Evolutionary conservation across 2,113 vertebrate genomes (phyloP), one percentile per base, ranked within the genome.

Genomic region (Zingel zingel): DNA sequence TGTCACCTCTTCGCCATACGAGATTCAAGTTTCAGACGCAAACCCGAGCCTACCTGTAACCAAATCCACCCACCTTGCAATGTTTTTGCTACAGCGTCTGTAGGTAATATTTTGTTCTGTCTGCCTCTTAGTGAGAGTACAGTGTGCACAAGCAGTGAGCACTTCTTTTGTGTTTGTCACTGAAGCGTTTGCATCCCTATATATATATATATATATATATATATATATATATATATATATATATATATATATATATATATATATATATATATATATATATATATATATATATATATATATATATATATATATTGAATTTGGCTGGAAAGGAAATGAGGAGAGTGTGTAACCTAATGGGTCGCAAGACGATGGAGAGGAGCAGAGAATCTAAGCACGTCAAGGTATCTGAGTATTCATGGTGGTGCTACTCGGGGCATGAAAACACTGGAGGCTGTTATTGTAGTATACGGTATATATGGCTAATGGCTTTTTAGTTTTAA

Each of bases 1-100:
- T 67, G 58, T 33, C n/a, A 33, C 72, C 50, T 70, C 36, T 71
- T 70, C 39, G 27, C 16, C 27, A 8, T 45, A n/a, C 6, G 2
- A 74, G 62, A 77, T 63, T 77, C 43, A 45, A 43, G 58, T 82
- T 81, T 69, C 86, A 64, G 12, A 64, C 71, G 45, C 56, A 61
- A 80, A 75, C 58, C 48, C 36, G 72, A 43, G 15, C 39, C 25
- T 30, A 79, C 70, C 58, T 82, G 79, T 75, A 82, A 82, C 79
- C 53, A 75, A 78, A 82, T 75, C 79, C 74, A 45, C 69, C 53
- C n/a, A 65, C 33, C 50, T 61, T 56, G 67, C 67, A 53, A 77
- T 74, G 77, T 74, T 78, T 81, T 80, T 67, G 36, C 12, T 6
- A 16, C 48, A 18, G 62, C 33, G 14, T 39, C 59, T 76, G 66